Percentiles rank a stretch among this genome's conserved stretches.
Evolutionary conservation across 2,888 invertebrate genomes (phyloP).

Genomic region (Tetragonula carbonaria): DNA sequence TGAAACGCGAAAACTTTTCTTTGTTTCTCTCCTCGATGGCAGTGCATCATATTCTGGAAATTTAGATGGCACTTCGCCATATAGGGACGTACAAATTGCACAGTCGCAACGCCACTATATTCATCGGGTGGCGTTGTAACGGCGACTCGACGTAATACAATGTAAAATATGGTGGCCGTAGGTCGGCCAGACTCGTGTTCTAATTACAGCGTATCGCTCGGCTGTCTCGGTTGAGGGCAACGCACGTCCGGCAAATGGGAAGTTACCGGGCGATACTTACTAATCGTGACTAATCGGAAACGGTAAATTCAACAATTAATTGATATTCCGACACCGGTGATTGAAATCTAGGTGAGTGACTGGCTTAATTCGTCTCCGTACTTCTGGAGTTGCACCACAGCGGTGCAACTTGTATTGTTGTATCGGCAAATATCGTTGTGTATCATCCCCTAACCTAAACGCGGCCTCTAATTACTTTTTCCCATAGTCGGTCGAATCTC

Average conservation of each 20-base stretch:
- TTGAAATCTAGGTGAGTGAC: slow-evolving; percentile 33
- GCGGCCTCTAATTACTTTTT: neutral
- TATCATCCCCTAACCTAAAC: too few species aligned
- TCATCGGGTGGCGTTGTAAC: slow-evolving; percentile 41
- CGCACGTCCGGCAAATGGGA: slow-evolving; percentile 64
- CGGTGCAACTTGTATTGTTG: neutral
- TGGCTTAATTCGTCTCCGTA: slow-evolving; percentile 4
- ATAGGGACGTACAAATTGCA: slow-evolving; percentile 47
- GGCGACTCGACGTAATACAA: slow-evolving; percentile 62
- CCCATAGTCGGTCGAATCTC: too few species aligned
- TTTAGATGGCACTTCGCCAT: slow-evolving; percentile 51
- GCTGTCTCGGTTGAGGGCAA: slow-evolving; percentile 50
- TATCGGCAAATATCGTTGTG: neutral
- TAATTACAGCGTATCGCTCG: slow-evolving; percentile 67
- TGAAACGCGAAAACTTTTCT: neutral
- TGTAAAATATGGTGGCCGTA: slow-evolving; percentile 67
- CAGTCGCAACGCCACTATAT: slow-evolving; percentile 2
- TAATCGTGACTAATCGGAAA: slow-evolving; percentile 67
- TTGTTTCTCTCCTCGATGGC: neutral
- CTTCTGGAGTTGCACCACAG: neutral
- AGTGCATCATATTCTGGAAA: slow-evolving; percentile 36
- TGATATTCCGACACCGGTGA: slow-evolving; percentile 44
- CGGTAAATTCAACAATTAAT: slow-evolving; percentile 63
- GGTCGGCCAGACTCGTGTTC: slow-evolving; percentile 55
- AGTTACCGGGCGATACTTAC: slow-evolving; percentile 71